Conservation (phyloP, 2,113 vertebrate genomes). For the Pelecanus crispus region DNA sequence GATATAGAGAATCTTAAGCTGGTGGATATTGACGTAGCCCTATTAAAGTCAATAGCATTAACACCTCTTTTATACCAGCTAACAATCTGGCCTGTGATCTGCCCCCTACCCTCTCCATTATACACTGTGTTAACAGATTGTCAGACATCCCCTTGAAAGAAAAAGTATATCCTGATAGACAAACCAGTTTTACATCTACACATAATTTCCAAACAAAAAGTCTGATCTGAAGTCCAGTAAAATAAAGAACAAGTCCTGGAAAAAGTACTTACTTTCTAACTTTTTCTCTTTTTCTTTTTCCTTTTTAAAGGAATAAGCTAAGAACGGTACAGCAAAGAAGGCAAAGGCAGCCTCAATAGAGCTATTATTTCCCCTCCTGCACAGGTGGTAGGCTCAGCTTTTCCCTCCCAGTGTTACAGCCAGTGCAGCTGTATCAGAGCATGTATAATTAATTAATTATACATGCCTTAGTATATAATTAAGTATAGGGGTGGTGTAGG, state of each 20-base stretch:
- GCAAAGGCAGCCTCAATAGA: background rate
- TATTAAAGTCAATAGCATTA: conserved; percentile 57
- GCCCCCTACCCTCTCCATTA: conserved; percentile 46
- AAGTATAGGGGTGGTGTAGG: background rate
- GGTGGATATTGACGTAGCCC: conserved; percentile 46
- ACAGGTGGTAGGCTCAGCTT: conserved; percentile 49
- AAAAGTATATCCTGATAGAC: background rate
- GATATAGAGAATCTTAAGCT: conserved; percentile 38
- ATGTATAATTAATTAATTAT: conserved; percentile 62
- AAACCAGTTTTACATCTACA: background rate
- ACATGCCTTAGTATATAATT: conserved; percentile 50
- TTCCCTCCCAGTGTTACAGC: background rate
- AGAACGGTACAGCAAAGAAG: background rate
- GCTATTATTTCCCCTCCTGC: conserved; percentile 30
- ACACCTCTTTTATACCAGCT: conserved; percentile 47
- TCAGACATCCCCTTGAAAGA: conserved; percentile 19
- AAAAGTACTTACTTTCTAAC: background rate
- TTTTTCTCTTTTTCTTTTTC: background rate
- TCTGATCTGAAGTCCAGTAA: background rate
- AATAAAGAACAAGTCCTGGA: background rate
- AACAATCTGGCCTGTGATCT: conserved; percentile 59
- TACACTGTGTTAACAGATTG: conserved; percentile 46
- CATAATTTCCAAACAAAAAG: background rate
- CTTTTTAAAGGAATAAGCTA: background rate
- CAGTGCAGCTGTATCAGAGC: conserved; percentile 40